These are phyloP conservation scores for Apaloderma vittatum DNA, from an alignment of 2,113 vertebrate genomes.

Conservation along the genomic window DNA sequence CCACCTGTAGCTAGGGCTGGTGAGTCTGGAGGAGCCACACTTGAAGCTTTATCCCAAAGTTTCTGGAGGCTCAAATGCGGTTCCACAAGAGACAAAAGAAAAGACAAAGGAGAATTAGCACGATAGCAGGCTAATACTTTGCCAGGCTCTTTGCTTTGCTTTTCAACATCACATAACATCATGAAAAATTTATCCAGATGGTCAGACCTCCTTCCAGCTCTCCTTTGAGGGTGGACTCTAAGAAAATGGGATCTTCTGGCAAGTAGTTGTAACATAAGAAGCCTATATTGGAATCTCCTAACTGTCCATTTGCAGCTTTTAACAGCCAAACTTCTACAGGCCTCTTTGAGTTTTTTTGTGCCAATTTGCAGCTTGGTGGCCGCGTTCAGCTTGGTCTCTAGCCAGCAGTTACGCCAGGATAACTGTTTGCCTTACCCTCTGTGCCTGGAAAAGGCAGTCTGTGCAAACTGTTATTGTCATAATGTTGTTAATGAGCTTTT, in stretches of 20 bases:
- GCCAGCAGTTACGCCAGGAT: not conserved
- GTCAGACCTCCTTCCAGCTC: not conserved
- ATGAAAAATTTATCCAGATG: not conserved
- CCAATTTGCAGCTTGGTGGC: not conserved
- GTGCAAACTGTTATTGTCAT: not conserved
- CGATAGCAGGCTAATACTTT: not conserved
- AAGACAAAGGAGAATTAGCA: not conserved
- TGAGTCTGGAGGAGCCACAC: not conserved
- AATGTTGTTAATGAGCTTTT: not conserved
- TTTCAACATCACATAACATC: not conserved
- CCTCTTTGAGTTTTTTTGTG: not conserved
- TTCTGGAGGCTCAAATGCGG: not conserved
- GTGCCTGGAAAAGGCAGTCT: not conserved
- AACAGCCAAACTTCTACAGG: not conserved
- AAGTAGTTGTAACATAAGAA: not conserved
- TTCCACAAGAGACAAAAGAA: not conserved
- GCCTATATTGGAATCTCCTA: not conserved
- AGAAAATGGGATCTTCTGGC: not conserved
- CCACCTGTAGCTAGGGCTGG: not conserved
- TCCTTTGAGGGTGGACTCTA: not conserved
- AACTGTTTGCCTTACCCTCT: not conserved
- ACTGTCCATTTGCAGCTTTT: not conserved
- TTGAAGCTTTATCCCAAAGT: not conserved
- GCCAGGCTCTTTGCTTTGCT: not conserved
- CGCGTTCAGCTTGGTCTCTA: not conserved